A percentile compares a stretch with the other conserved stretches of the same genome.
Conservation (phyloP, 2,888 invertebrate species). For the Pardosa pseudoannulata region DNA sequence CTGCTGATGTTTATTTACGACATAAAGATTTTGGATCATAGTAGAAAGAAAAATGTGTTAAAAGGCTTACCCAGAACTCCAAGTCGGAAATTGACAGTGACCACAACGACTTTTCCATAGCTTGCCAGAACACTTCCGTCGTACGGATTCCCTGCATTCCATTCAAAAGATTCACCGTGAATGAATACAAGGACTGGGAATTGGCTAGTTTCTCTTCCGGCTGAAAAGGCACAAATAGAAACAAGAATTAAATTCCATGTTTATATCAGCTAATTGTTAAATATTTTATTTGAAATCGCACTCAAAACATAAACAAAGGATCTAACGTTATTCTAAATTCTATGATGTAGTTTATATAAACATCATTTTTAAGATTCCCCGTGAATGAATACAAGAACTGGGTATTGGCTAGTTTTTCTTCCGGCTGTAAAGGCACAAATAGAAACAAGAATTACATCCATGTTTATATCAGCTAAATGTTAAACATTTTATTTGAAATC, state of each 20-base stretch:
- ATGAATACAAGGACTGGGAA: conserved; percentile 91
- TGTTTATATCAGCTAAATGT: too few relatives aligned
- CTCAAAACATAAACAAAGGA: too few relatives aligned
- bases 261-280: too few relatives aligned
- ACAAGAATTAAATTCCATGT: conserved; percentile 57
- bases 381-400: conserved; percentile 94
- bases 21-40: too few relatives aligned
- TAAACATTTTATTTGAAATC: too few relatives aligned
- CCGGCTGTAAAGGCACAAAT: conserved; percentile 53
- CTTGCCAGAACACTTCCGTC: conserved; percentile 91
- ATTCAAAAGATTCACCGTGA: conserved; percentile 95
- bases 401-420: conserved; percentile 76
- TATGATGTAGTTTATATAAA: too few relatives aligned
- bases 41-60: too few relatives aligned
- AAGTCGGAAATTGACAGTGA: conserved; percentile 96
- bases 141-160: conserved; percentile 90
- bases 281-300: too few relatives aligned
- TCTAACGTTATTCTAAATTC: too few relatives aligned
- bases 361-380: conserved; percentile 96
- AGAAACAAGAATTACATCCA: conserved; percentile 61
- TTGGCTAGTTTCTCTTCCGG: conserved; percentile 37
- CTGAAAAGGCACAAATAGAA: conserved; percentile 57
- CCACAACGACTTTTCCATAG: conserved; percentile 90
- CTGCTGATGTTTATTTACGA: too few relatives aligned
- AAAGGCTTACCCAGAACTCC: conserved; percentile 84